Evolutionary conservation across 2,888 invertebrate species (phyloP).

Genomic region (Hipparchia sbordonii): DNA sequence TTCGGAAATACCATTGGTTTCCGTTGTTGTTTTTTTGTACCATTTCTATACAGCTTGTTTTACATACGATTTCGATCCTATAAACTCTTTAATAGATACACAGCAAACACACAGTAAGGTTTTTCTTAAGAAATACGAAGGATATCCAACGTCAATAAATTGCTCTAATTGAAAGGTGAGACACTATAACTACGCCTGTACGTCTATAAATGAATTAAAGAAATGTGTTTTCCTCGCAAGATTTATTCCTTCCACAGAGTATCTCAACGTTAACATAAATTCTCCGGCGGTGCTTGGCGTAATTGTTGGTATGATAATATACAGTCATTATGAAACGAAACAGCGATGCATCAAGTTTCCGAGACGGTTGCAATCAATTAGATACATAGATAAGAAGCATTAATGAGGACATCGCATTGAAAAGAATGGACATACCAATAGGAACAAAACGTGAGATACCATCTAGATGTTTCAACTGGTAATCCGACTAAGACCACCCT

Average conservation of each 20-base stretch:
- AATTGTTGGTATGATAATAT: constrained; percentile 8
- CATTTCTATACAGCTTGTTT: background rate
- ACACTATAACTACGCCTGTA: constrained; percentile 13
- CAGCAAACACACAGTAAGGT: background rate
- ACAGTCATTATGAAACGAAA: constrained; percentile 7
- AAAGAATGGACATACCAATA: constrained; percentile 19
- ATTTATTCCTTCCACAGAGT: constrained; percentile 8
- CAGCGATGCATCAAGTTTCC: constrained; percentile 10
- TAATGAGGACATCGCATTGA: constrained; percentile 26
- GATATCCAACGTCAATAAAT: constrained; percentile 5
- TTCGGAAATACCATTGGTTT: background rate
- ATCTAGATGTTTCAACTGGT: constrained; percentile 18
- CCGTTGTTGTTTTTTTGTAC: background rate
- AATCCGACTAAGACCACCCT: constrained; percentile 16
- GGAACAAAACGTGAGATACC: constrained; percentile 16
- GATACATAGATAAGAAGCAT: constrained; percentile 20
- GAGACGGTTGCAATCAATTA: constrained; percentile 23
- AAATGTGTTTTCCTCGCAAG: constrained; percentile 9
- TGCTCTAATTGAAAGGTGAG: constrained; percentile 17
- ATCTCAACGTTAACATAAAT: constrained; percentile 14
- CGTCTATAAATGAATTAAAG: constrained; percentile 15
- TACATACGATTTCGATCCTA: background rate
- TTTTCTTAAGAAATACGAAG: background rate
- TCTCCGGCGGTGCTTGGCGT: background rate
- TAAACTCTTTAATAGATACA: background rate